phyloP scores from a whole-genome alignment of 2,797 vertebrate species.

The Sebastes iracundus region DNA sequence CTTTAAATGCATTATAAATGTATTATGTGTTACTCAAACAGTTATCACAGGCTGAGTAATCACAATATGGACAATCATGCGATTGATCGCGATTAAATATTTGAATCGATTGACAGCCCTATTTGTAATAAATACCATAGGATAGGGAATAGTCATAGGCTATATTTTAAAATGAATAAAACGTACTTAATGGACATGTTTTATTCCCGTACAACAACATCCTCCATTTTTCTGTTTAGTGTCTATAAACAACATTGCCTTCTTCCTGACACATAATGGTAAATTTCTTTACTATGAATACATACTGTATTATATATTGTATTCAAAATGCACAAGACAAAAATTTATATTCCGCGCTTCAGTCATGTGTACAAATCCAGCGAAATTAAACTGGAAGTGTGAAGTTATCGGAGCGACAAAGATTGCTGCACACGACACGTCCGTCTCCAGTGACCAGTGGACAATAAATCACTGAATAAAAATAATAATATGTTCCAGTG shows the following conservation, averaged over 20 bases:
- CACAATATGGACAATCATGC: too few relatives aligned
- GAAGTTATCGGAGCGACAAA: neutral
- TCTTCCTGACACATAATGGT: neutral
- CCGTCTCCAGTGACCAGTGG: neutral
- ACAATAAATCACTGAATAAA: neutral
- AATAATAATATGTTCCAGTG: neutral
- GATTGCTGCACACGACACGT: neutral
- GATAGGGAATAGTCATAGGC: neutral
- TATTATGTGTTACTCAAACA: too few relatives aligned
- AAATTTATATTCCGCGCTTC: neutral
- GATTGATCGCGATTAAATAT: too few relatives aligned
- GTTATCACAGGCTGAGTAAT: too few relatives aligned
- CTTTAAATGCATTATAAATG: too few relatives aligned
- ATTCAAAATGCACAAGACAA: neutral
- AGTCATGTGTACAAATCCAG: slow-evolving; percentile 9
- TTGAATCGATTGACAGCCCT: too few relatives aligned
- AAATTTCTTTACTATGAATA: neutral
- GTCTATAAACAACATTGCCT: neutral
- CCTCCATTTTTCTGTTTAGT: neutral
- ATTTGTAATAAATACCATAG: too few relatives aligned
- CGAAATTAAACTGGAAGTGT: neutral
- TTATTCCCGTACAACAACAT: neutral
- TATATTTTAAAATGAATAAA: neutral
- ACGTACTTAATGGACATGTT: neutral
- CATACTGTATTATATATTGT: neutral